Conservation (phyloP, 2,797 vertebrate species). For the Dermochelys coriacea region DNA sequence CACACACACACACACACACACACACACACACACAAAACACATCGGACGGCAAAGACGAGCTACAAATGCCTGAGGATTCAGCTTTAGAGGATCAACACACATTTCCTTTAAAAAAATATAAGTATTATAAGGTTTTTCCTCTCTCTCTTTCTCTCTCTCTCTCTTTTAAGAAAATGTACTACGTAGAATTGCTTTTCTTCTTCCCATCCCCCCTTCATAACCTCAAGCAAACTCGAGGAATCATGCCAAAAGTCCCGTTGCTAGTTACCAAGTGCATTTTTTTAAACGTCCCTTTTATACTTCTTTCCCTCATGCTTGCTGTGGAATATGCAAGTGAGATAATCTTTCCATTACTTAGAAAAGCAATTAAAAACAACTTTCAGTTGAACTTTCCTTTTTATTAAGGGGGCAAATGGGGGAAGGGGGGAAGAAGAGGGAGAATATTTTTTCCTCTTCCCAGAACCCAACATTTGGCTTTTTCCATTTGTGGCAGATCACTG, state of each 20-base stretch:
- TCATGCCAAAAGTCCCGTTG: conserved; percentile 80
- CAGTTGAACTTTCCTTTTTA: background rate
- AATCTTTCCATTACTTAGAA: conserved; percentile 68
- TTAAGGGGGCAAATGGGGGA: conserved; percentile 12
- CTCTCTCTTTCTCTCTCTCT: conserved; percentile 24
- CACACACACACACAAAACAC: conserved; percentile 51
- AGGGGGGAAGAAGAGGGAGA: conserved; percentile 33
- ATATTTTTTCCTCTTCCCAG: conserved; percentile 73
- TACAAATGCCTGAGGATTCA: conserved; percentile 67
- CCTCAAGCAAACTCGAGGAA: conserved; percentile 79
- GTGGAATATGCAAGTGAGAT: conserved; percentile 61
- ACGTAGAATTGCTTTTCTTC: conserved; percentile 66
- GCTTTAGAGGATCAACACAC: conserved; percentile 62
- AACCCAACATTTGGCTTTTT: conserved; percentile 86
- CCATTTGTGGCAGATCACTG: conserved; percentile 87
- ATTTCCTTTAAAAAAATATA: conserved; percentile 23
- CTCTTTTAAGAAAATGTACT: conserved; percentile 55
- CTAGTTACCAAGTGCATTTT: conserved; percentile 76
- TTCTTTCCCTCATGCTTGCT: conserved; percentile 65
- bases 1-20: conserved; percentile 47
- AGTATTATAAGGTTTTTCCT: conserved; percentile 42
- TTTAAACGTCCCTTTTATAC: conserved; percentile 72
- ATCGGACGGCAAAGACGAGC: conserved; percentile 58
- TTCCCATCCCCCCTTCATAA: conserved; percentile 76
- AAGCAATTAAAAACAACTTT: conserved; percentile 55